phyloP scores from a whole-genome alignment of 2,797 vertebrate species.

The Betta splendens region DNA sequence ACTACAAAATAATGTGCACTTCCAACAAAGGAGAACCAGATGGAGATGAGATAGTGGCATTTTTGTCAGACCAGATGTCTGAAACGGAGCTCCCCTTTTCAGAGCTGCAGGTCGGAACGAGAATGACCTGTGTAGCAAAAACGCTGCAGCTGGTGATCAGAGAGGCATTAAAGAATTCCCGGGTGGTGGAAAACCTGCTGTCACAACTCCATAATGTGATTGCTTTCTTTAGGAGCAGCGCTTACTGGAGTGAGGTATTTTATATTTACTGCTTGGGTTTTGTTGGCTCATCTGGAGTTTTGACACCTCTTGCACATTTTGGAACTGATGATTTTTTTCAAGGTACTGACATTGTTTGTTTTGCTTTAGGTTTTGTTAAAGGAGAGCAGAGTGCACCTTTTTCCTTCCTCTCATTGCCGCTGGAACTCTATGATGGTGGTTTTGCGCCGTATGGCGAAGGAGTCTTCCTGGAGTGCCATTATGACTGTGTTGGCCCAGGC shows the following conservation, averaged over 20 bases:
- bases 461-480: constrained; percentile 68
- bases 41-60: constrained; percentile 74
- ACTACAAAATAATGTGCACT: constrained; percentile 78
- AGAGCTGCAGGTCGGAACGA: constrained; percentile 71
- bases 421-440: constrained; percentile 80
- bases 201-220: constrained; percentile 79
- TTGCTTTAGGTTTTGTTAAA: constrained; percentile 69
- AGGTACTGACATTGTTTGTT: neutral
- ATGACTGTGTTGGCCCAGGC: constrained; percentile 78
- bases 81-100: constrained; percentile 61
- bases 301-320: neutral
- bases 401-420: constrained; percentile 62
- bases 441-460: constrained; percentile 73
- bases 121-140: constrained; percentile 63
- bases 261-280: too few species aligned
- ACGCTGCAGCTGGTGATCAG: constrained; percentile 77
- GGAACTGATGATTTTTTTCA: neutral
- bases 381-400: constrained; percentile 73
- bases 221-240: constrained; percentile 77
- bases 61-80: constrained; percentile 70
- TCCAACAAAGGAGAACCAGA: constrained; percentile 72
- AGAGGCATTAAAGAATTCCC: constrained; percentile 80
- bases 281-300: too few species aligned
- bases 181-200: constrained; percentile 78
- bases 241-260: constrained; percentile 82